phyloP scores from a whole-genome alignment of 2,113 vertebrate genomes.

The Myrmecobius fasciatus region DNA sequence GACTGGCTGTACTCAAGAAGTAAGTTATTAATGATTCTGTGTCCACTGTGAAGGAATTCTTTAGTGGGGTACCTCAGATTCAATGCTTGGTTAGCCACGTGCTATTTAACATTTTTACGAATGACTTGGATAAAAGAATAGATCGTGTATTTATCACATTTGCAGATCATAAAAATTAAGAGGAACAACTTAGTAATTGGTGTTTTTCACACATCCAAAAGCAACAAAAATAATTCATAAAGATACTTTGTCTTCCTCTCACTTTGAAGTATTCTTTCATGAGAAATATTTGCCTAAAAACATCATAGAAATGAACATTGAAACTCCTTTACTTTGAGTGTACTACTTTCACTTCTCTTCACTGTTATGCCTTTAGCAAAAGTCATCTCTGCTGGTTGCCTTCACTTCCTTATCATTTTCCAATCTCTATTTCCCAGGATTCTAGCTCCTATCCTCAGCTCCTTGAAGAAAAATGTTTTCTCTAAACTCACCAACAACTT shows the following conservation, averaged over 20 bases:
- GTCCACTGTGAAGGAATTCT: background rate
- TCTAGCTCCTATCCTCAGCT: no score
- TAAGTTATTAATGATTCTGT: background rate
- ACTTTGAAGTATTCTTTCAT: background rate
- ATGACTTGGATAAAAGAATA: background rate
- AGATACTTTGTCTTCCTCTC: background rate
- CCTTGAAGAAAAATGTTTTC: no score
- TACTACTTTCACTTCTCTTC: no score
- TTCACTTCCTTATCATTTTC: no score
- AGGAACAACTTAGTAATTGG: background rate
- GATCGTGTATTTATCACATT: background rate
- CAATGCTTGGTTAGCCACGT: background rate
- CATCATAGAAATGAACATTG: no score
- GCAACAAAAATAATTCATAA: background rate
- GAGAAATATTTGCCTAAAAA: background rate
- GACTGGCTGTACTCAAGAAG: background rate
- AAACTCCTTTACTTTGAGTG: no score
- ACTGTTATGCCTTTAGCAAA: no score
- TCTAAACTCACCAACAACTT: no score
- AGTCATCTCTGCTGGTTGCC: no score
- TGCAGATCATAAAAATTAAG: background rate
- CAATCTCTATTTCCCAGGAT: no score
- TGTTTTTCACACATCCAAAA: background rate
- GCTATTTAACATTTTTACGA: background rate
- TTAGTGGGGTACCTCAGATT: background rate